Percentiles rank a stretch among this genome's conserved stretches.
Conservation (phyloP, 2,797 vertebrate genomes). For the Trematomus bernacchii region DNA sequence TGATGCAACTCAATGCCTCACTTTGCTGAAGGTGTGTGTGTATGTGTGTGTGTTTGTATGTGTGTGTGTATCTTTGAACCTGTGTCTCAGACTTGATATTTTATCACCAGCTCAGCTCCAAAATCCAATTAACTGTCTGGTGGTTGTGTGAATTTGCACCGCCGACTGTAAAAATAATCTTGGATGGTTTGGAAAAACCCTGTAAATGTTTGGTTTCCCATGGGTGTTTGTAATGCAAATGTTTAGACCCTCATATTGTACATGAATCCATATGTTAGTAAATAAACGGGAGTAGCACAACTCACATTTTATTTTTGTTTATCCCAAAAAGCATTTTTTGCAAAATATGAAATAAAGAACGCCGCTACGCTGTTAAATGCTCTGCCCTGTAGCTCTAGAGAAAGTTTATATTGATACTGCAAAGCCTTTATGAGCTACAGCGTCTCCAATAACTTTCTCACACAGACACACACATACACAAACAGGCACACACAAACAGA, state of each 20-base stretch:
- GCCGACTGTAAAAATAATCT: slow-evolving; percentile 57
- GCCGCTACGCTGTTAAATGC: slow-evolving; percentile 30
- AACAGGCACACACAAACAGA: background rate
- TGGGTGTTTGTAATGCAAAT: slow-evolving; percentile 16
- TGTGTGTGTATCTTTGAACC: slow-evolving; percentile 56
- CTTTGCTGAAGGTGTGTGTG: slow-evolving; percentile 49
- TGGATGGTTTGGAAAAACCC: slow-evolving; percentile 62
- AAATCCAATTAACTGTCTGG: slow-evolving; percentile 70
- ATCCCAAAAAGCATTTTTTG: slow-evolving; percentile 28
- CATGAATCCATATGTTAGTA: slow-evolving; percentile 28
- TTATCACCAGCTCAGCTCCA: slow-evolving; percentile 66
- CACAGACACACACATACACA: slow-evolving; percentile 3
- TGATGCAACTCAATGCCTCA: slow-evolving; percentile 67
- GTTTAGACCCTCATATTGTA: slow-evolving; percentile 36
- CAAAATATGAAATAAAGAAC: slow-evolving; percentile 40
- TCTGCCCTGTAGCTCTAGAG: slow-evolving; percentile 45
- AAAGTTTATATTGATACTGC: slow-evolving; percentile 60
- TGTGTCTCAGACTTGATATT: slow-evolving; percentile 60
- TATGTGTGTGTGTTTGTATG: slow-evolving; percentile 33
- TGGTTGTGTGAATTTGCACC: slow-evolving; percentile 58
- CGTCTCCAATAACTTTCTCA: slow-evolving; percentile 57
- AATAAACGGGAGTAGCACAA: background rate
- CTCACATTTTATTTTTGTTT: slow-evolving; percentile 3
- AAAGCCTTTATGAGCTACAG: slow-evolving; percentile 65
- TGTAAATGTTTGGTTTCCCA: slow-evolving; percentile 48